Percentiles rank a stretch among this genome's conserved stretches.
Conservation (phyloP, 37 sponge, comb jelly and placozoan genomes). For the Diacarnus erythraeanus region DNA sequence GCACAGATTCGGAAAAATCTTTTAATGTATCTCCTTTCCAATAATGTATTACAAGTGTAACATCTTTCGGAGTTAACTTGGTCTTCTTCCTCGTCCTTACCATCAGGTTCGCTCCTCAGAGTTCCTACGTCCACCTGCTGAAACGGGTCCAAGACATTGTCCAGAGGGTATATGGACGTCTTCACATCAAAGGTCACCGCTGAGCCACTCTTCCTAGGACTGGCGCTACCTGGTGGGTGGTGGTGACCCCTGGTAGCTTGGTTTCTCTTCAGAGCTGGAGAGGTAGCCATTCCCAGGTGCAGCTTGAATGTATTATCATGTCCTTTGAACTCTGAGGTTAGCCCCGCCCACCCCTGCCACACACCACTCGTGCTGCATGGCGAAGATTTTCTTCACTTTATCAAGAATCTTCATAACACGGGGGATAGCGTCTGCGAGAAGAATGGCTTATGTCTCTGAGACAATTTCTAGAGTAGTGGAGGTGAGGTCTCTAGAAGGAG, state of each 20-base stretch:
- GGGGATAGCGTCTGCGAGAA: background rate
- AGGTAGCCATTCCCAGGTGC: no score
- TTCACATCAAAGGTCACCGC: constrained; percentile 6
- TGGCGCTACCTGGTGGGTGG: background rate
- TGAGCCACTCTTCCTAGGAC: constrained; percentile 4
- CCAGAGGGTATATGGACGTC: constrained; percentile 16
- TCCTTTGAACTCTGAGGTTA: no score
- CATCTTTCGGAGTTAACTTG: background rate
- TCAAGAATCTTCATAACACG: no score
- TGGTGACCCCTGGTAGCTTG: background rate
- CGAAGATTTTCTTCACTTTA: no score
- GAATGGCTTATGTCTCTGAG: background rate
- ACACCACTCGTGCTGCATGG: no score
- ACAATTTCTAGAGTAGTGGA: constrained; percentile 6
- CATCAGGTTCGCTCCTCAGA: background rate
- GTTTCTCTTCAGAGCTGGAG: constrained; percentile 11
- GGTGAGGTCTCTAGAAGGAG: constrained; percentile 24
- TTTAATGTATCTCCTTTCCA: constrained; percentile 2
- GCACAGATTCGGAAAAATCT: constrained; percentile 46
- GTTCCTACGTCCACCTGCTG: background rate
- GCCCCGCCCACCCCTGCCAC: no score
- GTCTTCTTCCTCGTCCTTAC: background rate
- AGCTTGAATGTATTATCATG: no score
- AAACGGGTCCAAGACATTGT: background rate
- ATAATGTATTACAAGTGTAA: constrained; percentile 18